Evolutionary conservation across 2,888 invertebrate genomes (phyloP).

Genomic region (Catocala sponsa): DNA sequence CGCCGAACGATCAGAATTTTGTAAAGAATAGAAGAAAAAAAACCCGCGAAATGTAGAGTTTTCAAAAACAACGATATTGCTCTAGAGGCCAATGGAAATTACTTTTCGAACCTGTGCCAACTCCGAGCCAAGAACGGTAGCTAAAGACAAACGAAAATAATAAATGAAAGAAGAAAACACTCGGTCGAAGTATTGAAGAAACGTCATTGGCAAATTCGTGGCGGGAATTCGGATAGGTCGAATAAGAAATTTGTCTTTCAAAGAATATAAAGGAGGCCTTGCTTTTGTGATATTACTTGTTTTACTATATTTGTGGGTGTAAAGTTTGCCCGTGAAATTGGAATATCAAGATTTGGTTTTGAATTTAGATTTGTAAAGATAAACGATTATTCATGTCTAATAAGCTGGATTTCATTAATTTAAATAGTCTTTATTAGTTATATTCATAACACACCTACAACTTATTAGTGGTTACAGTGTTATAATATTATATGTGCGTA

Average conservation of each 20-base stretch:
- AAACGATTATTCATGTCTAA: neutral
- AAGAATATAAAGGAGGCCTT: conserved; percentile 22
- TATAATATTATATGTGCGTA: too few relatives aligned
- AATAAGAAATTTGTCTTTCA: conserved; percentile 43
- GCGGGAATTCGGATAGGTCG: conserved; percentile 41
- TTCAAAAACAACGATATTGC: conserved; percentile 60
- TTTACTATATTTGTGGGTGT: conserved; percentile 13
- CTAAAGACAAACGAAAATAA: conserved; percentile 62
- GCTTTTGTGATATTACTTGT: conserved; percentile 33
- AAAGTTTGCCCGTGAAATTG: conserved; percentile 13
- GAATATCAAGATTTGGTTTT: neutral
- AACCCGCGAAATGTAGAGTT: conserved; percentile 52
- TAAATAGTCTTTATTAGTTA: too few relatives aligned
- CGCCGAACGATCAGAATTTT: conserved; percentile 40
- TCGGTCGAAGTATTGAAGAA: conserved; percentile 45
- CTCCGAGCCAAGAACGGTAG: conserved; percentile 47
- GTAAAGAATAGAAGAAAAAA: conserved; percentile 43
- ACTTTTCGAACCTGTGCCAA: conserved; percentile 55
- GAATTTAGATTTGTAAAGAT: neutral
- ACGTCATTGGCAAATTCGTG: conserved; percentile 53
- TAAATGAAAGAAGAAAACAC: conserved; percentile 55
- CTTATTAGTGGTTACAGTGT: too few relatives aligned
- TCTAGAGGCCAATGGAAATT: conserved; percentile 61
- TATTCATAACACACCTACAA: too few relatives aligned
- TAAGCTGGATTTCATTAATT: too few relatives aligned